Conservation (phyloP, 1,140 invertebrate genomes). For the Glomeris maerens region DNA sequence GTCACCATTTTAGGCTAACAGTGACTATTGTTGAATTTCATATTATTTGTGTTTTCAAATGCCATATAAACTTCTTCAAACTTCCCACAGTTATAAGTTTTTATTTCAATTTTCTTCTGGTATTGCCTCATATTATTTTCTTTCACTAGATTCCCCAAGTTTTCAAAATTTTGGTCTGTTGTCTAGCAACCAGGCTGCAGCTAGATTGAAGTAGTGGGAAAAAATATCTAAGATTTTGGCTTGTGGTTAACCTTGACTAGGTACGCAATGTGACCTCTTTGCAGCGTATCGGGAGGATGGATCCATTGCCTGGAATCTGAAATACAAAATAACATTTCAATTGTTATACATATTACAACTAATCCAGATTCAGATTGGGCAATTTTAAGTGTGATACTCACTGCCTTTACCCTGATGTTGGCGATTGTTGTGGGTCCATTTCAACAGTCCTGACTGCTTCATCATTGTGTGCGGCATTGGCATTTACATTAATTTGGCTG, state of each 20-base stretch:
- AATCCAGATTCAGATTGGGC: background rate
- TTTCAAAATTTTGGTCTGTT: too few relatives aligned
- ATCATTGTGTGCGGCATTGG: conserved; percentile 26
- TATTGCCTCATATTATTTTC: too few relatives aligned
- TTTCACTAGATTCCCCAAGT: too few relatives aligned
- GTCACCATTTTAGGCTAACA: too few relatives aligned
- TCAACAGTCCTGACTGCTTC: conserved; percentile 42
- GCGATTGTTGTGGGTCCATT: conserved; percentile 42
- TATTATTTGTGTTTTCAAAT: too few relatives aligned
- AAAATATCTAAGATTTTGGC: too few relatives aligned
- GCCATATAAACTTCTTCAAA: too few relatives aligned
- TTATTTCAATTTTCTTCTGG: too few relatives aligned
- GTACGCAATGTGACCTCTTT: conserved; percentile 88
- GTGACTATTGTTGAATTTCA: too few relatives aligned
- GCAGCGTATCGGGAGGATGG: conserved; percentile 79
- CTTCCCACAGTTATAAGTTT: too few relatives aligned
- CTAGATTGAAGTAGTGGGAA: too few relatives aligned
- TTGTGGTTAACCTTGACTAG: conserved; percentile 82
- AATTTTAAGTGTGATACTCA: conserved; percentile 4
- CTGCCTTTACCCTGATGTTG: conserved; percentile 23
- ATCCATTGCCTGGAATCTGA: conserved; percentile 65
- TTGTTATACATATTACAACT: conserved; percentile 11
- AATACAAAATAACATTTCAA: conserved; percentile 10
- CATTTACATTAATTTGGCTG: conserved; percentile 2
- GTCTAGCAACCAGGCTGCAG: too few relatives aligned